Percentiles rank a stretch among this genome's conserved stretches.
These are phyloP conservation scores for Chrysochloris asiatica DNA, from an alignment of 2,113 vertebrate species.

Conservation along the genomic window DNA sequence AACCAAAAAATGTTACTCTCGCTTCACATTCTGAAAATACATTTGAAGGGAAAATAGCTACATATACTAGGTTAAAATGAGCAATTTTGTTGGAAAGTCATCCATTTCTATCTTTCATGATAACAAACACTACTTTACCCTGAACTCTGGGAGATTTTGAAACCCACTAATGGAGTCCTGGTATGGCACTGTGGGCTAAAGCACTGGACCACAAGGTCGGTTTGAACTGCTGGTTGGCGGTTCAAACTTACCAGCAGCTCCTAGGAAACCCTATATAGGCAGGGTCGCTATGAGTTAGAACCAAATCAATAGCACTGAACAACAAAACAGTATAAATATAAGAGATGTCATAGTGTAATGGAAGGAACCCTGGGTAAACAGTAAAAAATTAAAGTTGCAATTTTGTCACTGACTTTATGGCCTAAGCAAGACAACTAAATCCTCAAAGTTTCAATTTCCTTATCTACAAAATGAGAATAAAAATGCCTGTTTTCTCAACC, in stretches of 20 bases:
- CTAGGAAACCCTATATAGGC: no score
- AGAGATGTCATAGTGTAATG: neutral
- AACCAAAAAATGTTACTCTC: conserved; percentile 3
- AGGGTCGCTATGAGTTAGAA: no score
- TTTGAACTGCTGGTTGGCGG: no score
- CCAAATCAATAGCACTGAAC: no score
- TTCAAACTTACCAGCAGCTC: no score
- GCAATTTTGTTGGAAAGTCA: neutral
- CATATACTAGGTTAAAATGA: neutral
- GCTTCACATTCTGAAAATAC: conserved; percentile 23
- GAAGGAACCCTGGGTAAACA: neutral
- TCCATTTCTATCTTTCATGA: neutral
- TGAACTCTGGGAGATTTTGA: neutral
- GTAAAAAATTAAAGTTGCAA: conserved; percentile 2
- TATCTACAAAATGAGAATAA: conserved; percentile 44
- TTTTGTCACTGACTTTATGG: neutral
- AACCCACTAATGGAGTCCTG: conserved; percentile 15
- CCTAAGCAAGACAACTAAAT: conserved; percentile 26
- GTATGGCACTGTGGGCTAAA: no score
- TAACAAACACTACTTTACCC: neutral
- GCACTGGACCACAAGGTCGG: no score
- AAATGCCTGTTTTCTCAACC: neutral
- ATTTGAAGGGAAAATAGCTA: conserved; percentile 41
- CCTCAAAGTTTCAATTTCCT: conserved; percentile 7
- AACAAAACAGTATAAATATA: neutral